Percentiles rank a stretch among this genome's conserved stretches.
These are phyloP conservation scores for Drosophila pseudotakahashii DNA, from an alignment of 2,888 invertebrate genomes.

Conservation along the genomic window DNA sequence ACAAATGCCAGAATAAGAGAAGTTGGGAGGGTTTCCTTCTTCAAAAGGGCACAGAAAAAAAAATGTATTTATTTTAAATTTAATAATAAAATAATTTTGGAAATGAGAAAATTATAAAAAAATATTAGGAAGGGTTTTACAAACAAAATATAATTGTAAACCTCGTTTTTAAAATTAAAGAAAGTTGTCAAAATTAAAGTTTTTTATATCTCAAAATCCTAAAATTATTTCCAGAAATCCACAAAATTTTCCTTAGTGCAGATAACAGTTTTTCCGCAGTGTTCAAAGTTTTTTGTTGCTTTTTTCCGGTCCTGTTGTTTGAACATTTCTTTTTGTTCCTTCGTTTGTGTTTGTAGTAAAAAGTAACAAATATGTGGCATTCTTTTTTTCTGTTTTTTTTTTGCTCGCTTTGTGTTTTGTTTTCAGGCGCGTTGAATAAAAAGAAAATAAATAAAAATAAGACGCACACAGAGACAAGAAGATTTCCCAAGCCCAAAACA, in stretches of 20 bases:
- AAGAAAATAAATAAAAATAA: constrained; percentile 64
- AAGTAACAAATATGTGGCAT: constrained; percentile 62
- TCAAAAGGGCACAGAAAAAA: constrained; percentile 4
- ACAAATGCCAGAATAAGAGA: constrained; percentile 20
- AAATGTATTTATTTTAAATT: too few relatives aligned
- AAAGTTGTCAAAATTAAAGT: too few relatives aligned
- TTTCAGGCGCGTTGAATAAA: constrained; percentile 56
- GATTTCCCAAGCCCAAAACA: constrained; percentile 16
- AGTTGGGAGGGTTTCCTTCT: background rate
- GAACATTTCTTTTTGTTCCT: constrained; percentile 39
- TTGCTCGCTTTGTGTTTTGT: constrained; percentile 33
- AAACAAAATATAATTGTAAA: too few relatives aligned
- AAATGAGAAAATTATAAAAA: too few relatives aligned
- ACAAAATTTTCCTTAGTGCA: constrained; percentile 1
- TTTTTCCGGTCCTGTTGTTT: constrained; percentile 37
- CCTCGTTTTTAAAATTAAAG: too few relatives aligned
- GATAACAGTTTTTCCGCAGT: constrained; percentile 27
- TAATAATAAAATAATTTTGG: too few relatives aligned
- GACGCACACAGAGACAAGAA: constrained; percentile 16
- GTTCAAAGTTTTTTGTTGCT: constrained; percentile 12
- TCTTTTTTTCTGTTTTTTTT: constrained; percentile 16
- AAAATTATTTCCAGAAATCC: too few relatives aligned
- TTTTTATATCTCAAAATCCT: too few relatives aligned
- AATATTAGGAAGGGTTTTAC: too few relatives aligned
- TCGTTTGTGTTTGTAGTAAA: constrained; percentile 46